Percentiles rank a stretch among this genome's conserved stretches.
phyloP scores from a whole-genome alignment of 2,113 vertebrate genomes.

The Picathartes gymnocephalus region DNA sequence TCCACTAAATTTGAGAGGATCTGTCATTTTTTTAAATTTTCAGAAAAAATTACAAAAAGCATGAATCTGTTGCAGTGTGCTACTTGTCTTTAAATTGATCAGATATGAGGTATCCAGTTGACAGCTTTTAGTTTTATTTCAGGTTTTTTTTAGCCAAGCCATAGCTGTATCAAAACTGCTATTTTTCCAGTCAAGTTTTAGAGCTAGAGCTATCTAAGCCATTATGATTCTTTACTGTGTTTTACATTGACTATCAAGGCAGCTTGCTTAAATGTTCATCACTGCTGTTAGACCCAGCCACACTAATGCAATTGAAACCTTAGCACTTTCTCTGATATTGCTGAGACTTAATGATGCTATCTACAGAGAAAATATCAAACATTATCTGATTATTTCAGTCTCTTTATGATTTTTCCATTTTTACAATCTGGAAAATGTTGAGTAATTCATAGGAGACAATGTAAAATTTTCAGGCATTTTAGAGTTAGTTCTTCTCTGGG shows the following conservation, averaged over 20 bases:
- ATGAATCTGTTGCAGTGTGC: background rate
- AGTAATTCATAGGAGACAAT: background rate
- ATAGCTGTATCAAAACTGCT: background rate
- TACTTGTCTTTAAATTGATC: background rate
- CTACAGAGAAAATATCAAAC: background rate
- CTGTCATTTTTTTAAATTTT: background rate
- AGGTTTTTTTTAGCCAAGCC: fast-evolving
- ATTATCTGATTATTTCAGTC: background rate
- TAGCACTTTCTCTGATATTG: background rate
- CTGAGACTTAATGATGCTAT: background rate
- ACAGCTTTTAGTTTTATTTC: background rate
- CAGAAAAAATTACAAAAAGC: background rate
- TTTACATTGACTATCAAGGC: background rate
- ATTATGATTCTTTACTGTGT: background rate
- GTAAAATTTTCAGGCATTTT: background rate
- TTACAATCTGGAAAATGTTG: background rate
- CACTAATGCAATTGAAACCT: background rate
- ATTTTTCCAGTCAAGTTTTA: background rate
- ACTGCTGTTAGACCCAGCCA: background rate
- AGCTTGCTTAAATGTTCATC: background rate
- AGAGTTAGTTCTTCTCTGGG: background rate
- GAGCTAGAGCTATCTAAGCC: background rate
- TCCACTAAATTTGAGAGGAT: background rate
- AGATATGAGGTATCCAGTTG: background rate
- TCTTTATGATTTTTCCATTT: background rate